Base-by-base conservation (phyloP, 1,140 invertebrate species). In the Coelopa frigida region DNA sequence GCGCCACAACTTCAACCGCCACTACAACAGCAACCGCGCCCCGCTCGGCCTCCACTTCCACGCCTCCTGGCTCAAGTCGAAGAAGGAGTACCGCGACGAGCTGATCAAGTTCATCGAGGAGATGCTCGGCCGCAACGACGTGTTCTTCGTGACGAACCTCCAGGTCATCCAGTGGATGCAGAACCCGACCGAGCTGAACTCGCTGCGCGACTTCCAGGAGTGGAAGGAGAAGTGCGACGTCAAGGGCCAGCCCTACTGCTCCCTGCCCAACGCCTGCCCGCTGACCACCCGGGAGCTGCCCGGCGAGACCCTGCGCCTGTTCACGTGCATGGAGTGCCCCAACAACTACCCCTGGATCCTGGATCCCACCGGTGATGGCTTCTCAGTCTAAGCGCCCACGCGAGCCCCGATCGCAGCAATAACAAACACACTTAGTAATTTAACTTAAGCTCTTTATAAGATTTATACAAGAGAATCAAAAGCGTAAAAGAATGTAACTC, bases 101-200 rank as follows among this genome's bases (percentile, higher is more conserved):
- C 74, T 97, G 22, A 85, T 91, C 67, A 89, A 89, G 59, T 95
- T 94, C 72, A 92, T 96, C 53, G 89, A 94, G 71, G 91, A 95
- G 66, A 89, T 94, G 82, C 70, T 91, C 38, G 78, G 80, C 46
- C 81, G 87, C 56, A 88, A 88, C 58, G 91, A 97, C 63, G 91
- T 95, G 11, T 95, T 94, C 74, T 94, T 97, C 65, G 89, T 93
- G 23, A 94, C 88, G 37, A 89, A 89, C 73, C 78, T 89, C 50
- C 89, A 94, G 77, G 91, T 95, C 7, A 89, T 97, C 58, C 91
- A 95, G 73, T 97, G 93, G 93, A 95, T 96, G 89, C 91, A 94
- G 72, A 89, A 87, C 51, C 94, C 94, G 29, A 94, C 89, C 4
- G 89, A 94, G 68, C 58, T 94, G 36, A 83, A 86, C 10, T 82